Conservation (phyloP, 2,113 vertebrate genomes). For the Neopipo cinnamomea region DNA sequence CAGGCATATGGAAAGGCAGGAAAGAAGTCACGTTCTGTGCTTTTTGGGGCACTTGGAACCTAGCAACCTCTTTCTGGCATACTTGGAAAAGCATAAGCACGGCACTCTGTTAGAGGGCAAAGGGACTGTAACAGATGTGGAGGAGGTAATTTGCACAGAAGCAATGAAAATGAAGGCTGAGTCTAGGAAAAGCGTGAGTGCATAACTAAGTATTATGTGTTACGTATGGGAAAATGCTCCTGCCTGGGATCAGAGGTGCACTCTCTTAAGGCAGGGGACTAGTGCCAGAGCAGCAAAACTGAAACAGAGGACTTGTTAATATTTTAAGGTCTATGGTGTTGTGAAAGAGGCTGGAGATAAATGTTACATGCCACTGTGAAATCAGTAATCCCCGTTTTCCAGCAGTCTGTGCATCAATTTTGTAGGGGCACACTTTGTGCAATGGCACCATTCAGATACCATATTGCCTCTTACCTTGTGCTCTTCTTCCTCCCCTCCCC, state of each 20-base stretch:
- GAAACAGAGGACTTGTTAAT: not conserved
- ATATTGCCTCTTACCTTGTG: not conserved
- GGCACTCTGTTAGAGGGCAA: not conserved
- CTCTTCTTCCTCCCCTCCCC: not conserved
- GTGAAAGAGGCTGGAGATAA: not conserved
- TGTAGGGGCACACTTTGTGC: not conserved
- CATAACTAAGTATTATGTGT: not conserved
- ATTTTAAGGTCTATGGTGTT: not conserved
- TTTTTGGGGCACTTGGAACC: slow-evolving; percentile 18
- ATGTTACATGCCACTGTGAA: not conserved
- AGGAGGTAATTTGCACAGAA: not conserved
- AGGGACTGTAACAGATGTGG: not conserved
- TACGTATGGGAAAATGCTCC: not conserved
- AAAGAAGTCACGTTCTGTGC: slow-evolving; percentile 13
- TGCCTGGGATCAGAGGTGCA: not conserved
- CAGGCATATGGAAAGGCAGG: slow-evolving; percentile 21
- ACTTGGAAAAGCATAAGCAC: not conserved
- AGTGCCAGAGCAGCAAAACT: not conserved
- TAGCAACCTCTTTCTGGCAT: not conserved
- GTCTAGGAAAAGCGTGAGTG: not conserved
- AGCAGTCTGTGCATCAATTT: not conserved
- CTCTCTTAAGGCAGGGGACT: not conserved
- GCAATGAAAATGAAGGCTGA: not conserved
- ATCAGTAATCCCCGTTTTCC: not conserved
- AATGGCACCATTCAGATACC: fast-evolving